Evolutionary conservation across 2,797 vertebrate species (phyloP), one percentile per base, ranked within the genome.

Genomic region (Myotis daubentonii): DNA sequence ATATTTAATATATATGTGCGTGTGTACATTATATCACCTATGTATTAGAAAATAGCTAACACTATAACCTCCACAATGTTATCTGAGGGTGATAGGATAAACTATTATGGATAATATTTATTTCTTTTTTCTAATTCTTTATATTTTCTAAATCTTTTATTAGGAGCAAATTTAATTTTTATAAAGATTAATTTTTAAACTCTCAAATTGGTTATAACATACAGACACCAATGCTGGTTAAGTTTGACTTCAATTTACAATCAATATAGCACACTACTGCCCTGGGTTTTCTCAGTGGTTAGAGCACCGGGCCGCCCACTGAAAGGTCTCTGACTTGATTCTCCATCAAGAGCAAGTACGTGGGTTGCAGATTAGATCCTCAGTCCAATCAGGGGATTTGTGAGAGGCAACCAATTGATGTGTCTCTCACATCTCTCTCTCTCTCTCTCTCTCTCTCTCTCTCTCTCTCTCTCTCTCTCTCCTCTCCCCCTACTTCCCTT

Each of bases 181-280:
- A n/a, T 9, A 84, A 83, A 88, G 33, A 76, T 90, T 53, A 38
- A 70, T 38, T 88, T 93, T 93, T 22, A 82, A 95, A 71, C 25
- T 85, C 33, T 93, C 53, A 91, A 94, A 62, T 88, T 76, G 84
- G 13, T 79, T 81, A 70, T 2, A 53, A 53, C 28, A 90, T 81
- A 66, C 33, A 36, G 28, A 79, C 8, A 49, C 25, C 47, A 70
- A 94, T 22, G 25, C 53, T 84, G 19, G 30, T 68, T 74, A 68
- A 66, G 6, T 57, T 4, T 87, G 22, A 87, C 36, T 65, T 71
- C 78, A 23, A 22, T 88, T 92, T 49, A 74, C 13, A 91, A 74
- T 66, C 41, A 89, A 36, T 22, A 71, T 2, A 72, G 49, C n/a
- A 86, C 6, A 80, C 6, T n/a, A 28, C 23, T 25, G 55, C 55